Percentiles rank a stretch among this genome's conserved stretches.
phyloP scores from a whole-genome alignment of 2,113 vertebrate species.

The Ornithorhynchus anatinus region DNA sequence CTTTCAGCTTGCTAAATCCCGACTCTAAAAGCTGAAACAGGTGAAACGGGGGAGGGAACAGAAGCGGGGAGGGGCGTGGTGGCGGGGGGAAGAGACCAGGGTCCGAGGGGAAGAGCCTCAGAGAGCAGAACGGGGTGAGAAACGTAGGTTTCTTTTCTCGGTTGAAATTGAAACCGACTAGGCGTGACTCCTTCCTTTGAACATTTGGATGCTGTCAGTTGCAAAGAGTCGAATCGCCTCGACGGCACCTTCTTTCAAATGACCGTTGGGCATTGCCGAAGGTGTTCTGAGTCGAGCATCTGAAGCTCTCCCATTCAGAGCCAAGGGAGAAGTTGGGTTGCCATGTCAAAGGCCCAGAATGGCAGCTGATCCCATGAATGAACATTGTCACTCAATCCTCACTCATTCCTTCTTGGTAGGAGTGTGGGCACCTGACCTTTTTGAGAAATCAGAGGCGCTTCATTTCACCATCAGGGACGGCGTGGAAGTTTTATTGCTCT shows the following conservation, averaged over 20 bases:
- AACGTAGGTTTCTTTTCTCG: too few relatives aligned
- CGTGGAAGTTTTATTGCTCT: background rate
- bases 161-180: background rate
- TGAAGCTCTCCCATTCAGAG: background rate
- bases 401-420: background rate
- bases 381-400: background rate
- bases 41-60: too few relatives aligned
- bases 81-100: too few relatives aligned
- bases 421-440: background rate
- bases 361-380: background rate
- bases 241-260: background rate
- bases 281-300: background rate
- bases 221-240: background rate
- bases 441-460: background rate
- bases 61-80: too few relatives aligned
- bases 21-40: too few relatives aligned
- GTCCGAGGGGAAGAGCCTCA: too few relatives aligned
- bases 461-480: background rate
- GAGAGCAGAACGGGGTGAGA: too few relatives aligned
- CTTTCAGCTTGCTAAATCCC: too few relatives aligned
- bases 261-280: background rate
- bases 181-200: background rate
- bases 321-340: background rate
- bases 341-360: background rate
- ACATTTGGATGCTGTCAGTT: background rate